A percentile compares a stretch with the other conserved stretches of the same genome.
Evolutionary conservation across 1,140 invertebrate genomes (phyloP).

Genomic region (Aphaenogaster ashmeadi): DNA sequence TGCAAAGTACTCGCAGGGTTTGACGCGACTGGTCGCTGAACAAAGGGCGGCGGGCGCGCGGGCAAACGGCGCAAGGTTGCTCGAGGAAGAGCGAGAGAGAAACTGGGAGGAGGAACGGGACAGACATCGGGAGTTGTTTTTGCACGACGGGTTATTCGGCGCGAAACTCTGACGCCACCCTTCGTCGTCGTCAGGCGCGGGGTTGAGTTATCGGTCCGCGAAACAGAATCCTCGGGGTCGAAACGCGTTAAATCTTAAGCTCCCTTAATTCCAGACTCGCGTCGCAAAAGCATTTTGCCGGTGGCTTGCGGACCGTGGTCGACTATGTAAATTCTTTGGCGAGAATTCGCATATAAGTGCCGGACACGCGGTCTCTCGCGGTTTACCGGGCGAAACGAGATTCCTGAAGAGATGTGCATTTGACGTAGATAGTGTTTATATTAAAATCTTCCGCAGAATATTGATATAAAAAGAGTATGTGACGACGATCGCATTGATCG

Average conservation of each 20-base stretch:
- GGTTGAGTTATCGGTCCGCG: slow-evolving; percentile 72
- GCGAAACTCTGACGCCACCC: slow-evolving; percentile 71
- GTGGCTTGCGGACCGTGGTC: slow-evolving; percentile 33
- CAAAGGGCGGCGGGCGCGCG: slow-evolving; percentile 25
- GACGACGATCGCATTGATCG: background rate
- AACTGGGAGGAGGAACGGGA: slow-evolving; percentile 17
- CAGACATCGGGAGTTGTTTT: slow-evolving; percentile 69
- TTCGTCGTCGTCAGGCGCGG: slow-evolving; percentile 62
- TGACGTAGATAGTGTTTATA: background rate
- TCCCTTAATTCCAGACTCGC: slow-evolving; percentile 68
- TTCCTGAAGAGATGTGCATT: slow-evolving; percentile 31
- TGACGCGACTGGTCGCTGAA: slow-evolving; percentile 71
- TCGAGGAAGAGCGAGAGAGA: background rate
- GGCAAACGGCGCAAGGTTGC: slow-evolving; percentile 27
- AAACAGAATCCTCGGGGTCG: slow-evolving; percentile 64
- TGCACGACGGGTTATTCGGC: slow-evolving; percentile 70
- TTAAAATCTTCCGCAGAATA: background rate
- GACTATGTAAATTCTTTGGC: slow-evolving; percentile 66
- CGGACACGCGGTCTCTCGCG: slow-evolving; percentile 2
- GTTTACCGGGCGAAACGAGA: slow-evolving; percentile 35
- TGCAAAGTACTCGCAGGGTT: slow-evolving; percentile 79
- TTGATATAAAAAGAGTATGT: background rate
- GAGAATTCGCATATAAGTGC: slow-evolving; percentile 60
- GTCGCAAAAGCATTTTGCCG: slow-evolving; percentile 50
- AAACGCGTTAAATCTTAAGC: slow-evolving; percentile 75